Conservation (phyloP, 2,888 invertebrate genomes). For the Euphydryas editha region DNA sequence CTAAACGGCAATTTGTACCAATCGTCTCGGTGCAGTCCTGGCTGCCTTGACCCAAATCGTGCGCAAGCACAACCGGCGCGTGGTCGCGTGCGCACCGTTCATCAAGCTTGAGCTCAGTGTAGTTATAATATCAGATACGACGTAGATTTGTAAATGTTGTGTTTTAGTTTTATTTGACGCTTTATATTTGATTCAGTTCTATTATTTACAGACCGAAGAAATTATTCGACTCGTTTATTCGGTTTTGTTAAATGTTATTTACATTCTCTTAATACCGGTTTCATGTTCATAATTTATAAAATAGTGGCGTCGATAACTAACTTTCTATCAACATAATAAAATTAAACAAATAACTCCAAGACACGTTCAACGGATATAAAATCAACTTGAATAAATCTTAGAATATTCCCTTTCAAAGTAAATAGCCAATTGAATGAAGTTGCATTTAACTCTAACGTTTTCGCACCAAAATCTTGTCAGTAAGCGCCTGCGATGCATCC, state of each 20-base stretch:
- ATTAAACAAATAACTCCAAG: neutral
- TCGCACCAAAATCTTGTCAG: conserved; percentile 41
- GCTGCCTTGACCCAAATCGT: conserved; percentile 79
- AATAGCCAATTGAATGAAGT: conserved; percentile 33
- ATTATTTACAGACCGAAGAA: neutral
- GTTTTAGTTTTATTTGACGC: conserved; percentile 17
- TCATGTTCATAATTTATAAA: neutral
- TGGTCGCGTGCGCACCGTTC: conserved; percentile 55
- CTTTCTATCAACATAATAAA: neutral
- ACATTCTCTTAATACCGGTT: neutral
- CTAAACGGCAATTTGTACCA: conserved; percentile 61
- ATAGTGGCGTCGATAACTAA: neutral
- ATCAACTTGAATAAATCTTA: conserved; percentile 13
- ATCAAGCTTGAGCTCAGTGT: conserved; percentile 23
- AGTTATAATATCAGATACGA: conserved; percentile 35
- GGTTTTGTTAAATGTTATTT: neutral
- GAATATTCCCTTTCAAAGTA: conserved; percentile 10
- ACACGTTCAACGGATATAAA: neutral
- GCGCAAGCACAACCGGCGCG: conserved; percentile 50
- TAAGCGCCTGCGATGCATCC: conserved; percentile 38
- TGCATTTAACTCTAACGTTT: conserved; percentile 36
- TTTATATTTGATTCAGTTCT: conserved; percentile 4
- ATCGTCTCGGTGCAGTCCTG: conserved; percentile 66
- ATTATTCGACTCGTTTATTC: neutral
- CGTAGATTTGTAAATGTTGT: conserved; percentile 30